phyloP scores from a whole-genome alignment of 2,113 vertebrate species.

The Strigops habroptila region DNA sequence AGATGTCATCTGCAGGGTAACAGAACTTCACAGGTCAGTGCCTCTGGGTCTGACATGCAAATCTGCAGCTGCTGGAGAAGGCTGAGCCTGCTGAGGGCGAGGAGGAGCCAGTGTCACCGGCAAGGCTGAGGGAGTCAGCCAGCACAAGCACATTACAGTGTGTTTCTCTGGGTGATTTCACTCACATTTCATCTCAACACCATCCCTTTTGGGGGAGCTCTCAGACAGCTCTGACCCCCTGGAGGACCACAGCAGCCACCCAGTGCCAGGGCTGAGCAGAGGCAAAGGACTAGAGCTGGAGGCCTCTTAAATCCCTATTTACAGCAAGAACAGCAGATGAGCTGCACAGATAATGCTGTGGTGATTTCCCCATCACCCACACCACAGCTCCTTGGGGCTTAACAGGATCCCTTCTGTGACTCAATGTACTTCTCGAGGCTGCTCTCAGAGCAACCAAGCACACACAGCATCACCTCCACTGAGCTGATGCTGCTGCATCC shows the following conservation, averaged over 20 bases:
- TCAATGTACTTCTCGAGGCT: background rate
- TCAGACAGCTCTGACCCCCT: background rate
- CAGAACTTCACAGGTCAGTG: background rate
- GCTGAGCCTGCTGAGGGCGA: background rate
- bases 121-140: background rate
- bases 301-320: background rate
- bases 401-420: background rate
- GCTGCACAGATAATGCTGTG: background rate
- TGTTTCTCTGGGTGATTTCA: background rate
- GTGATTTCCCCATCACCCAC: background rate
- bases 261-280: background rate
- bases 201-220: background rate
- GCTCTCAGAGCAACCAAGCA: background rate
- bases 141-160: background rate
- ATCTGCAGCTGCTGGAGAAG: background rate
- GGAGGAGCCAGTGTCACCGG: background rate
- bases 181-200: background rate
- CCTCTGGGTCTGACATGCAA: slow-evolving; percentile 28
- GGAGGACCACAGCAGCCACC: background rate
- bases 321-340: background rate
- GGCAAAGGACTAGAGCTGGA: background rate
- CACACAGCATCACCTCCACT: background rate
- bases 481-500: background rate
- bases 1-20: background rate
- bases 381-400: background rate